Evolutionary conservation across 1,140 invertebrate species (phyloP), one percentile per base, ranked within the genome.

Genomic region (Arctopsyche grandis): DNA sequence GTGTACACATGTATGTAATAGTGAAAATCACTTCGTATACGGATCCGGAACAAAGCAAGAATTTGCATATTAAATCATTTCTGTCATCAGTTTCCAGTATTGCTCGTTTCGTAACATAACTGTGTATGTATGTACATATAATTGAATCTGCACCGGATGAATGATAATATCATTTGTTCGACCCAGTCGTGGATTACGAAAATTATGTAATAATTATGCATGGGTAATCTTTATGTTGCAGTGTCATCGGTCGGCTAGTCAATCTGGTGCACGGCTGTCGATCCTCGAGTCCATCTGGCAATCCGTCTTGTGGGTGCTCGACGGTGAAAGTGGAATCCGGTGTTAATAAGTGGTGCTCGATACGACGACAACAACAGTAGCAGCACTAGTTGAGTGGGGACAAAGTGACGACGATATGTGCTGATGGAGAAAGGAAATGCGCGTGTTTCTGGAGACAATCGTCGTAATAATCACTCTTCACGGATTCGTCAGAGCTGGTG

Each of bases 351-450:
- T 38, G 29, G 29, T 19, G 12, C 63, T n/a, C 29, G 29, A 7
- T 38, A 38, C 29, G 29, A 38, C 29, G 29, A 38, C 29, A 38
- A 38, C 29, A 38, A 38, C 29, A 38, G 3, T 7, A 38, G 29
- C 4, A 22, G 24, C 14, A 26, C 26, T 5, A 43, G 7, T 12
- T 7, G 38, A 4, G 5, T 3, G 38, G 19, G 21, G 5, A 58
- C 71, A 56, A 46, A 70, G 69, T 26, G 24, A 9, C n/a, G 46
- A 19, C 24, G 76, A 77, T 21, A 71, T 73, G 78, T 75, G 44
- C 78, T 82, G 44, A 80, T 80, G 81, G 79, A 52, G 76, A 80
- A 75, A 71, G 79, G 76, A 82, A 75, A 82, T 82, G 81, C 74
- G 75, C 76, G 26, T 80, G 58, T 70, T 80, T 69, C 79, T 82